Conservation (phyloP, 2,888 invertebrate genomes). For the Cosmorhoe ocellata region DNA sequence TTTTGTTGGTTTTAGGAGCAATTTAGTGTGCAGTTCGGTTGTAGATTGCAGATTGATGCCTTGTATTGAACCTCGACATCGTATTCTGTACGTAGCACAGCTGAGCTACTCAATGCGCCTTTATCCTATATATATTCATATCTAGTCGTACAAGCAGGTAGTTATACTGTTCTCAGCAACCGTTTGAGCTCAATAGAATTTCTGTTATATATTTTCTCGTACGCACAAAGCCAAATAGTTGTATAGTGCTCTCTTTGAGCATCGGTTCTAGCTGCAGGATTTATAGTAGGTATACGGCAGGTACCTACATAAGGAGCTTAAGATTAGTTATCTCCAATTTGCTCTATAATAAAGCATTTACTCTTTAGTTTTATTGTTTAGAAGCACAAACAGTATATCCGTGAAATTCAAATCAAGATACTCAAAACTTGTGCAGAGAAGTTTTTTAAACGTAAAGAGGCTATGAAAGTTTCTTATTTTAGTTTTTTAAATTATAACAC, state of each 20-base stretch:
- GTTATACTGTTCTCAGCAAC: constrained; percentile 3
- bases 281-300: too few species aligned
- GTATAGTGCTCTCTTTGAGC: constrained; percentile 1
- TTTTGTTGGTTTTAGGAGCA: constrained; percentile 27
- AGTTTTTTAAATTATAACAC: too few species aligned
- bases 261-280: background rate
- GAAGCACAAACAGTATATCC: constrained; percentile 31
- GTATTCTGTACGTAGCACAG: constrained; percentile 33
- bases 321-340: too few species aligned
- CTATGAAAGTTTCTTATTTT: too few species aligned
- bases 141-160: background rate
- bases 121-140: background rate
- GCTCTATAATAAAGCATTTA: too few species aligned
- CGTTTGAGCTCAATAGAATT: constrained; percentile 6
- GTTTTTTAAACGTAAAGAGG: too few species aligned
- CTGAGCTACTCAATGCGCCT: constrained; percentile 22
- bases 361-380: too few species aligned
- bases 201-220: background rate
- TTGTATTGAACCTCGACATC: constrained; percentile 32
- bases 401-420: constrained; percentile 23
- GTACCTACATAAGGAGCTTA: too few species aligned
- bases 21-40: constrained; percentile 38
- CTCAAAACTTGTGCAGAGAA: constrained; percentile 4
- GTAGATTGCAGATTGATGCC: constrained; percentile 46
- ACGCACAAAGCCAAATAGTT: background rate